Evolutionary conservation across 2,113 vertebrate species (phyloP).

Genomic region (Spermophilus dauricus): DNA sequence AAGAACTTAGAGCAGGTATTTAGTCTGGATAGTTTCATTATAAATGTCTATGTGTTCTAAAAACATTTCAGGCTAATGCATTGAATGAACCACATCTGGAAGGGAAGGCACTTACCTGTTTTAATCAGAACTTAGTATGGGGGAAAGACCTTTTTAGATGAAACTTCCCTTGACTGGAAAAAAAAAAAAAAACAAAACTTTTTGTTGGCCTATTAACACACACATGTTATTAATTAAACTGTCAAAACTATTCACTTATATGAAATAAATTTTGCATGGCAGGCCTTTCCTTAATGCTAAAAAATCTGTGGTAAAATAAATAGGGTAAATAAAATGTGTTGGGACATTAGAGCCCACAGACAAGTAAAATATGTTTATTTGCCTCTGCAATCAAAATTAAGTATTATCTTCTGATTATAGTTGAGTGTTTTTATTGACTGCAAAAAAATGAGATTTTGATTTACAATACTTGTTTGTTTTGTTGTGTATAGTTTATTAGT

Average conservation of each 20-base stretch:
- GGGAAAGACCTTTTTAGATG: conserved; percentile 11
- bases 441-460: background rate
- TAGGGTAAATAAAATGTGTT: background rate
- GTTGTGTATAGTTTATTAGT: background rate
- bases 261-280: background rate
- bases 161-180: background rate
- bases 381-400: background rate
- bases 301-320: background rate
- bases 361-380: background rate
- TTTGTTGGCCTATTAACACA: background rate
- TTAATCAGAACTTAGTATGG: conserved; percentile 58
- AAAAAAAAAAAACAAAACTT: background rate
- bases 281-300: background rate
- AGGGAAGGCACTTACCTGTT: background rate
- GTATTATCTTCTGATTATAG: background rate
- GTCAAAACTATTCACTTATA: background rate
- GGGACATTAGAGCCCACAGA: background rate
- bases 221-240: background rate
- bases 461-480: background rate
- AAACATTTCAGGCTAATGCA: conserved; percentile 63
- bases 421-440: conserved; percentile 24
- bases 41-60: conserved; percentile 60
- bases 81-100: conserved; percentile 1
- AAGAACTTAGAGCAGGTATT: conserved; percentile 73
- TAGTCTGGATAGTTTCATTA: conserved; percentile 68